Base-by-base conservation (phyloP, 2,888 invertebrate species). In the Lepas anatifera region DNA sequence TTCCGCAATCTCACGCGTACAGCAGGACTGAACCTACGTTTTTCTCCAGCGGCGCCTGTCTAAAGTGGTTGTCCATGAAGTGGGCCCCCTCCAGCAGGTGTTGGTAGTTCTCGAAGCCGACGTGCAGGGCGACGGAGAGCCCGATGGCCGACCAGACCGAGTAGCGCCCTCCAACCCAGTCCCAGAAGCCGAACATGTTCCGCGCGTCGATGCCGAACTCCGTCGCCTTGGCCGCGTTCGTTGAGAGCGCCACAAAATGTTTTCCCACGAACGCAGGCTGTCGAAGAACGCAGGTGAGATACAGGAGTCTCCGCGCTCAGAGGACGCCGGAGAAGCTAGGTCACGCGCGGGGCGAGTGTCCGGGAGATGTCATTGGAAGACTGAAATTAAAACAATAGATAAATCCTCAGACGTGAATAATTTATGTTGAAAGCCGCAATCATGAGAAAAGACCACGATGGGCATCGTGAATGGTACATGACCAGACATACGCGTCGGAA, bases 141-240 rank as follows among this genome's bases (percentile, higher is more conserved):
- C 99, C 99, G 81, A 99, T 99, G 6, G 99, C 99, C 0, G 98
- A 99, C 99, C 99, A 99, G 16, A 99, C 83, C 0, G 98, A 99
- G 78, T 86, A 94, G 78, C 99, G 88, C 75, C 99, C 99, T 46
- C 99, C 99, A 64, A 99, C 99, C 97, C 98, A 99, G 82, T 99
- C 99, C 98, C 99, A 99, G 82, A 99, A 99, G 32, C 91, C 97
- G 83, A 99, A 99, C 96, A 99, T 98, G 79, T 99, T 99, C 75
- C 88, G 88, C 74, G 92, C 87, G 80, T 96, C 92, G 77, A 99
- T 99, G 25, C 99, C 99, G 82, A 99, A 99, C 46, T 90, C 95
- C 32, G 89, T 90, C n/a, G 96, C 98, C 80, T 96, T 95, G 74
- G 87, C 85, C 32, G 84, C 87, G 80, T 99, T 99, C 0, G 99